phyloP scores from a whole-genome alignment of 2,797 vertebrate genomes.

The Trichosurus vulpecula region DNA sequence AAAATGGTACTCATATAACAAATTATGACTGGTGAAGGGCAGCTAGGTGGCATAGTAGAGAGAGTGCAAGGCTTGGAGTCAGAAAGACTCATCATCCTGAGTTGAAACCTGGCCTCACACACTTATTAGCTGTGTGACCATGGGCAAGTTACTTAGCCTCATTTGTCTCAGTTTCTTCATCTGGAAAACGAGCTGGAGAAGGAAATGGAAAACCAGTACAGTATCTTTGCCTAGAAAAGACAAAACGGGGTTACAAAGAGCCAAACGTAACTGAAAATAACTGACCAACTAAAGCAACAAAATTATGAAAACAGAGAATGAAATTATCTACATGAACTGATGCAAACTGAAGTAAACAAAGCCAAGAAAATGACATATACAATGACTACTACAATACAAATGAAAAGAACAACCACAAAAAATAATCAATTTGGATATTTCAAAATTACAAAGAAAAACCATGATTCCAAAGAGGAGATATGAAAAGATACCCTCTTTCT shows the following conservation, averaged over 20 bases:
- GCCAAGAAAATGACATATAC: not conserved
- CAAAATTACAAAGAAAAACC: not conserved
- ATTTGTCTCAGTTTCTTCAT: too few relatives aligned
- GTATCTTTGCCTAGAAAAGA: not conserved
- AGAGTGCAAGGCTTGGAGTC: too few relatives aligned
- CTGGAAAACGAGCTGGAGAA: too few relatives aligned
- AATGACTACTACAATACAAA: not conserved
- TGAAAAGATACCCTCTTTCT: not conserved
- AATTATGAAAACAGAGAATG: not conserved
- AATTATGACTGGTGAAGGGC: too few relatives aligned
- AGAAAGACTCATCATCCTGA: too few relatives aligned
- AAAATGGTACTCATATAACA: too few relatives aligned
- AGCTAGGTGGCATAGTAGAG: too few relatives aligned
- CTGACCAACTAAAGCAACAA: not conserved
- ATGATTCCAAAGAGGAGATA: not conserved
- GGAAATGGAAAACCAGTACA: too few relatives aligned
- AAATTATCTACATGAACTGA: not conserved
- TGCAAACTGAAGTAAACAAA: not conserved
- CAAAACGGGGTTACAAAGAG: not conserved
- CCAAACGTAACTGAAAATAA: not conserved
- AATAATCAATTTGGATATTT: not conserved
- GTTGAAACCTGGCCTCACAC: too few relatives aligned
- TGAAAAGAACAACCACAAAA: not conserved
- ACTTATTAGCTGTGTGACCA: too few relatives aligned
- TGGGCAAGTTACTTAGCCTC: too few relatives aligned